Base-by-base conservation (phyloP, 2,797 vertebrate genomes). In the Parotocinclus haroldoi region DNA sequence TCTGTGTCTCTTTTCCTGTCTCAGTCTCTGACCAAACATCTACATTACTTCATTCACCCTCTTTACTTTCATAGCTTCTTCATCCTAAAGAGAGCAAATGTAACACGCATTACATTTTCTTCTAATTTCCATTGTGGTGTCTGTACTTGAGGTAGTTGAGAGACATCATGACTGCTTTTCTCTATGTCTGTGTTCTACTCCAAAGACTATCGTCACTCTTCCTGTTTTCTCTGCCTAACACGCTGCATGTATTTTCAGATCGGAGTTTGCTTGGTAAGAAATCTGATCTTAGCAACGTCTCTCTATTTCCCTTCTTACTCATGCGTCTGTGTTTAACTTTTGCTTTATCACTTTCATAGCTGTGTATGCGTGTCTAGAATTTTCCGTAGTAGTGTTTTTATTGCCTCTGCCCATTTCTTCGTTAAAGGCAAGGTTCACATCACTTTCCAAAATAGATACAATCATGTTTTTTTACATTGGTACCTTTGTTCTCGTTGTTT, bases 231-330 rank as follows among this genome's bases (percentile, higher is more conserved):
- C 56, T 74, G 83, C 86, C 81, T 84, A 86, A 82, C 88, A 80
- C 66, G 88, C 86, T 91, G 89, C 89, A 91, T 91, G 89, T 87
- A 86, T 85, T 84, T 85, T 89, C 89, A 90, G 88, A 88, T 82
- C 88, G 84, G 86, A 90, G 87, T 88, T 87, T 90, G 83, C 89
- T 88, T 86, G 89, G 89, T 91, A 90, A 90, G 89, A 84, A 73
- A 78, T 80, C 79, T 80, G 82, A 82, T 68, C 60, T 57, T 19
- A 12, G 52, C 37, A 48, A 16, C 52, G 46, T 16, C 16, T 39
- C 81, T 82, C 82, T 82, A 46, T 46, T 46, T 46, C 45, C 11
- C 11, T 44, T 44, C 6, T 12, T n/a, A 11, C n/a, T 50, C 48
- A 7, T 50, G n/a, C 14, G 14, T 50, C 7, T 8, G 9, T 42